Conservation (phyloP, 1,140 invertebrate genomes). For the Drosophila bifasciata region DNA sequence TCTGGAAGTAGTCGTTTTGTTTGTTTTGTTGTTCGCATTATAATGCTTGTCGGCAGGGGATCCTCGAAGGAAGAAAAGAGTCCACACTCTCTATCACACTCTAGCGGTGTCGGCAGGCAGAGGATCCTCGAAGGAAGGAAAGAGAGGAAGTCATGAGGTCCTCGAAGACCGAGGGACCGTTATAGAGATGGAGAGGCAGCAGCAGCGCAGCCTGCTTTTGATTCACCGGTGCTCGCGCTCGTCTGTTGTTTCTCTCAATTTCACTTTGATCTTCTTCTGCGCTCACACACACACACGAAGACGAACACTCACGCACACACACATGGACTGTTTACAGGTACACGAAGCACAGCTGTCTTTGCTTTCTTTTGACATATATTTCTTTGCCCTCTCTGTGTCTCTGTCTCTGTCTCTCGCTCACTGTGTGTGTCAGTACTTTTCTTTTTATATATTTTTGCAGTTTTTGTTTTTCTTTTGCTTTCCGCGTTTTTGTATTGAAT, state of each 20-base stretch:
- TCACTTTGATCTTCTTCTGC: conserved; percentile 41
- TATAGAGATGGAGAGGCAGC: background rate
- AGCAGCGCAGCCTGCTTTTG: conserved; percentile 2
- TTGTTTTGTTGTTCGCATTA: conserved; percentile 46
- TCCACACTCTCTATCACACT: too few species aligned
- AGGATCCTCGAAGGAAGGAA: conserved; percentile 23
- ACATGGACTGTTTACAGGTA: conserved; percentile 45
- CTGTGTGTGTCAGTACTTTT: conserved; percentile 1
- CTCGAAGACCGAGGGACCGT: background rate
- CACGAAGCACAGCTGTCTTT: conserved; percentile 10
- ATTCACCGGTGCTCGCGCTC: conserved; percentile 20
- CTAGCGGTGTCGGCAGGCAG: too few species aligned
- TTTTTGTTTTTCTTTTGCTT: conserved; percentile 56
- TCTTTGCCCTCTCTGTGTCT: conserved; percentile 29
- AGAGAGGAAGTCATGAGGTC: conserved; percentile 27
- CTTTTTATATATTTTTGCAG: conserved; percentile 1
- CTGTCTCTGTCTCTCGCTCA: conserved; percentile 26
- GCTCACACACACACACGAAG: conserved; percentile 33
- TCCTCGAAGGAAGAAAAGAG: conserved; percentile 10
- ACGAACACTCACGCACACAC: conserved; percentile 16
- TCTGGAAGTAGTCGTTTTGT: conserved; percentile 52
- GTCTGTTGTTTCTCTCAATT: conserved; percentile 1
- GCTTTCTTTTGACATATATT: conserved; percentile 26
- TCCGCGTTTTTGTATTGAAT: conserved; percentile 76
- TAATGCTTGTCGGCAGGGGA: conserved; percentile 23